A percentile compares a stretch with the other conserved stretches of the same genome.
Conservation (phyloP, 2,113 vertebrate genomes). For the Apus apus region DNA sequence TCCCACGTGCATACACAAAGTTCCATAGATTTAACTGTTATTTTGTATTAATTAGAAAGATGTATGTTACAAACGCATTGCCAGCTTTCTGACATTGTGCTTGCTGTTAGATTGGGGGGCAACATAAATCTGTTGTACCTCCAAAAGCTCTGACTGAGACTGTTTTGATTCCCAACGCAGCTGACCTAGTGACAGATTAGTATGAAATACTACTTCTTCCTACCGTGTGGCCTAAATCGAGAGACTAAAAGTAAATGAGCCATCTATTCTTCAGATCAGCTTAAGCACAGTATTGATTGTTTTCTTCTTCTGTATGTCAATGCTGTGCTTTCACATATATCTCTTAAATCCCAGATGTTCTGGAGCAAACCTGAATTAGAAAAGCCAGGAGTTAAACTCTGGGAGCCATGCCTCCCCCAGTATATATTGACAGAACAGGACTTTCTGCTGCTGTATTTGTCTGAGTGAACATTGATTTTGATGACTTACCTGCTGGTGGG, state of each 20-base stretch:
- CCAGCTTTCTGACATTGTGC: not conserved
- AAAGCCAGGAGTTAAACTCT: not conserved
- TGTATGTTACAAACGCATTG: not conserved
- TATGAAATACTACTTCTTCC: not conserved
- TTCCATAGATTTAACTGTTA: not conserved
- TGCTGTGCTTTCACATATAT: conserved; percentile 16
- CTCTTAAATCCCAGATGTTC: conserved; percentile 44
- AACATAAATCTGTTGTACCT: not conserved
- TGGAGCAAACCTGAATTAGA: not conserved
- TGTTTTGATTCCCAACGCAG: not conserved
- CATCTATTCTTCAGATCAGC: not conserved
- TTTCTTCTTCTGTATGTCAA: conserved; percentile 22
- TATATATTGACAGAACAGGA: not conserved
- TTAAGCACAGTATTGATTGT: conserved; percentile 40
- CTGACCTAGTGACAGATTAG: not conserved
- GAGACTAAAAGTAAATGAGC: conserved; percentile 2
- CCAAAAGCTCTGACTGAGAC: not conserved
- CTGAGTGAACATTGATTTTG: conserved; percentile 40
- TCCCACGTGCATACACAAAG: not conserved
- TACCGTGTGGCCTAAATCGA: not conserved
- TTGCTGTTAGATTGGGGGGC: not conserved
- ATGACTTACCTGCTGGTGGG: conserved; percentile 39
- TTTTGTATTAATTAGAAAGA: not conserved
- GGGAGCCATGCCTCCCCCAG: not conserved
- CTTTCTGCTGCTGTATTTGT: not conserved